Evolutionary conservation across 2,797 vertebrate genomes (phyloP), one percentile per base, ranked within the genome.

Genomic region (Saxicola maurus): DNA sequence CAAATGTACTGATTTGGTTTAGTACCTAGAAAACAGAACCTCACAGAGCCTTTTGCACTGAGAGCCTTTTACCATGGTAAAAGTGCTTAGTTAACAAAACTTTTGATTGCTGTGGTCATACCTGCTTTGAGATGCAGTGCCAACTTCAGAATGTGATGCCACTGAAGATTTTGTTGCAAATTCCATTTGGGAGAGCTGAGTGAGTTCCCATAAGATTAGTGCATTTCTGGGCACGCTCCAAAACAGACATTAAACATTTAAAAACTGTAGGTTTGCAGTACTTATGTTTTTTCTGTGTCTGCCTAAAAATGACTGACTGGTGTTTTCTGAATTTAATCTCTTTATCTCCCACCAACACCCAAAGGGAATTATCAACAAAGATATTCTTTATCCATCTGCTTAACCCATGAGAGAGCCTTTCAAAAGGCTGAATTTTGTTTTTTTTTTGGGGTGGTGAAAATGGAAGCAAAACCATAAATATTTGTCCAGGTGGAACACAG

Each of bases 221-320:
- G 45, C 16, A 13, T 10, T 66, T 66, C 18, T 37, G 52, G 31
- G 13, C 18, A 28, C 6, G 8, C 37, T 45, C 45, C 28, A 52
- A 59, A 66, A 1, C 45, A 33, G 45, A 31, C 10, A 31, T 10
- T 6, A 51, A 51, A 13, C 0, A 1, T 66, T 31, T 37, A 9
- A 45, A 24, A 45, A 24, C 24, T 33, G 31, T 24, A 45, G 53
- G 24, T 33, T 59, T 67, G 16, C 38, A 66, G 61, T 45, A 28
- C 10, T 23, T 28, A 4, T 0, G 6, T 11, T 52, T 52, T 45
- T 31, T 28, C 15, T 51, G 31, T 43, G 10, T 45, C 31, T 74
- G 31, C 23, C 31, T 59, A 38, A 59, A 31, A 45, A 66, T 31
- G 38, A 51, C 7, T 27, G n/a, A 23, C 9, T 24, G 37, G 2